A percentile compares a stretch with the other conserved stretches of the same genome.
Conservation (phyloP, 2,113 vertebrate species). For the Centrocercus urophasianus region DNA sequence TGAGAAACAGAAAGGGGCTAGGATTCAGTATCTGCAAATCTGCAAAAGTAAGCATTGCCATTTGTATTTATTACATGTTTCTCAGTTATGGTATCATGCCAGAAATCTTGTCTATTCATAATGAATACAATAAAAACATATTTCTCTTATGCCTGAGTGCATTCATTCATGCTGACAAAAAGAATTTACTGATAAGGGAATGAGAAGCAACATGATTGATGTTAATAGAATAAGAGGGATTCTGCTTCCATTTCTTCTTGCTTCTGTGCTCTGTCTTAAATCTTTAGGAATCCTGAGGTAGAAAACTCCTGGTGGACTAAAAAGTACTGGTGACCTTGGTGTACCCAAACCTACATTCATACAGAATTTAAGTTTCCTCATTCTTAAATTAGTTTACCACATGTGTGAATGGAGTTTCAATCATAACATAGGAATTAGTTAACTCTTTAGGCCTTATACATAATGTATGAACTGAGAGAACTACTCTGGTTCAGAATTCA, state of each 20-base stretch:
- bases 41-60: not conserved
- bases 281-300: not conserved
- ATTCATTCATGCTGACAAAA: slow-evolving; percentile 32
- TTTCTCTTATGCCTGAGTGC: not conserved
- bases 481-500: not conserved
- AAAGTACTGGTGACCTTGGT: not conserved
- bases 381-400: not conserved
- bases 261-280: rapidly evolving
- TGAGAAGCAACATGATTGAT: not conserved
- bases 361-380: not conserved
- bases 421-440: not conserved
- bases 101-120: slow-evolving; percentile 30
- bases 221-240: not conserved
- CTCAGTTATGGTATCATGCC: not conserved
- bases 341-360: not conserved
- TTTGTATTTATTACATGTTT: not conserved
- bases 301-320: not conserved
- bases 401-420: not conserved
- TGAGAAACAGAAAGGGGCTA: not conserved
- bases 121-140: slow-evolving; percentile 15
- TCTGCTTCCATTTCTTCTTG: not conserved
- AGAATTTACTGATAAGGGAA: slow-evolving; percentile 17
- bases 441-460: not conserved
- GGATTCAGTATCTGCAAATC: not conserved
- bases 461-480: not conserved